Conservation (phyloP, 2,797 vertebrate species). For the Xiphorhynchus erythropygius region DNA sequence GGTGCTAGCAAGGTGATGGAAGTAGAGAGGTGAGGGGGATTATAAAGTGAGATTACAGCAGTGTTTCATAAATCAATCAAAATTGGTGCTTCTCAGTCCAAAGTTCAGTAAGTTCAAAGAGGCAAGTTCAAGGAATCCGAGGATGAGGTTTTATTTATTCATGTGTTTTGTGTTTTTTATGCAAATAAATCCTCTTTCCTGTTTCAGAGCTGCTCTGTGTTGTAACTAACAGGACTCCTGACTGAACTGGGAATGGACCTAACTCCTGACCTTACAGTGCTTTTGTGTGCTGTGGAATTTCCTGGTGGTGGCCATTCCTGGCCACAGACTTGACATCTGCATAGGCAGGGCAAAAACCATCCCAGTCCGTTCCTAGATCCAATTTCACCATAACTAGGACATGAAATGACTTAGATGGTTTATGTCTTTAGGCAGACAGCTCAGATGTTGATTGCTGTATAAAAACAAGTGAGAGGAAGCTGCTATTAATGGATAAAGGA, state of each 20-base stretch:
- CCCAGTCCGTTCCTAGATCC: not conserved
- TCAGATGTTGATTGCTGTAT: not conserved
- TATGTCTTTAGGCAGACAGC: not conserved
- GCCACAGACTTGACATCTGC: not conserved
- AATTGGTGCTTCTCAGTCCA: not conserved
- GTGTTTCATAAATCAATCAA: not conserved
- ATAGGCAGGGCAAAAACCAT: not conserved
- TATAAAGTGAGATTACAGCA: not conserved
- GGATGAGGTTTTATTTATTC: not conserved
- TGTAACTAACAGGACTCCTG: not conserved
- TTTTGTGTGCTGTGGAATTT: not conserved
- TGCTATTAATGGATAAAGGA: not conserved
- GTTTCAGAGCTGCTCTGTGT: not conserved
- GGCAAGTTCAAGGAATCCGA: not conserved
- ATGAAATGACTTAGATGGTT: not conserved
- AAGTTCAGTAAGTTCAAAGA: not conserved
- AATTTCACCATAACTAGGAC: not conserved
- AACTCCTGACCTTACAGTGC: not conserved
- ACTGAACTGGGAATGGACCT: not conserved
- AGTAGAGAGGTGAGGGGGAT: not conserved
- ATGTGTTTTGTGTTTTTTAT: accelerated
- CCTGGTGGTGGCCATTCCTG: not conserved
- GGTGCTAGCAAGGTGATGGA: not conserved
- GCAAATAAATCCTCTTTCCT: not conserved
- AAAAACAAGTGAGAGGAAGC: not conserved